Evolutionary conservation across 2,113 vertebrate species (phyloP).

Genomic region (Taxidea taxus): DNA sequence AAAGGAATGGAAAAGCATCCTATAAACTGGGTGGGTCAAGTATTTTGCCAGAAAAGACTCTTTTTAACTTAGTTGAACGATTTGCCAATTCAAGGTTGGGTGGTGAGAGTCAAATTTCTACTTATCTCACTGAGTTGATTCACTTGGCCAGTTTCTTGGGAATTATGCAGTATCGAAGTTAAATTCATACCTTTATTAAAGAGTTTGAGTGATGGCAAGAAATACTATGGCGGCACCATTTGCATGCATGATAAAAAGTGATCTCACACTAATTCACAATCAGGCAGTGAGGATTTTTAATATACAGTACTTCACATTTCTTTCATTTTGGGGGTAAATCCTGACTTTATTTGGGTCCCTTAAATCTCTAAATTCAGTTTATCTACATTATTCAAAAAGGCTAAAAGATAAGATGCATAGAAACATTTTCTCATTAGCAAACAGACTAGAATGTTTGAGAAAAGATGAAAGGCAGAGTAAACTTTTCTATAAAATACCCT

Average conservation of each 20-base stretch:
- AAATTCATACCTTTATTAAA: neutral
- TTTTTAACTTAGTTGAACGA: neutral
- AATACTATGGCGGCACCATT: too few relatives aligned
- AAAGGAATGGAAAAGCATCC: neutral
- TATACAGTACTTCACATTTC: neutral
- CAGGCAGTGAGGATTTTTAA: neutral
- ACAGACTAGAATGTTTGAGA: neutral
- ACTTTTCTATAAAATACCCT: neutral
- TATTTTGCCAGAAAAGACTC: neutral
- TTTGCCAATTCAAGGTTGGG: neutral
- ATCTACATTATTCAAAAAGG: neutral
- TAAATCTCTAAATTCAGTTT: neutral
- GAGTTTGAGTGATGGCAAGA: neutral
- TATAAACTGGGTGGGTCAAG: neutral
- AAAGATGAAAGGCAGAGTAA: constrained; percentile 49
- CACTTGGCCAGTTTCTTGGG: neutral
- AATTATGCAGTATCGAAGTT: neutral
- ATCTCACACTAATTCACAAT: neutral
- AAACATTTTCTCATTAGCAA: neutral
- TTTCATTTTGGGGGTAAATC: neutral
- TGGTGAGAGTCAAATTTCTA: neutral
- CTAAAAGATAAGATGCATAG: neutral
- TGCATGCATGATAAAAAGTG: neutral
- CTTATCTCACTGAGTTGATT: neutral
- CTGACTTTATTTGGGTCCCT: neutral